Base-by-base conservation (phyloP, 2,888 invertebrate genomes). In the Tricholauxania praeusta region DNA sequence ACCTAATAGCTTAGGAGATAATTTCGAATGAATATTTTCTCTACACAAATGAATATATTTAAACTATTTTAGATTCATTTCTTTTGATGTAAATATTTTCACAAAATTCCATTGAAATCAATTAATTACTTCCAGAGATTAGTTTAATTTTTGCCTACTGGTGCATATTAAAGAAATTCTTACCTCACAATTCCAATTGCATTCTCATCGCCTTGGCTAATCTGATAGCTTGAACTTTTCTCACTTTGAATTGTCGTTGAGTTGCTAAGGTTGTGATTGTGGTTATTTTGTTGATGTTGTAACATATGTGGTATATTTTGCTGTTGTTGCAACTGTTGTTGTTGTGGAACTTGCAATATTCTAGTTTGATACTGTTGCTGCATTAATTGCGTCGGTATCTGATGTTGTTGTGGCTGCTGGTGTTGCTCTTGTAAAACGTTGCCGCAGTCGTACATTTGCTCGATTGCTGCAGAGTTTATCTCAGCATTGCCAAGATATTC, bases 151-250 rank as follows among this genome's bases (percentile, higher is more conserved):
- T 28, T 28, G 28, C 4, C 28, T 3, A 28, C 28, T 28, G 3
- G 1, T 39, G 39, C 8, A 10, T 39, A 10, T 39, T 39, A 4
- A 39, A 49, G 51, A 22, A 51, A 7, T 19, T 22, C 82, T 84
- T 73, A 86, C 85, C 82, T 84, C 73, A 80, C 81, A 66, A 79
- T 83, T 71, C 83, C 85, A 74, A 83, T 79, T 15, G 82, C 80
- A 57, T 83, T 85, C 32, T 84, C 81, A 64, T 83, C 84, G 12
- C 81, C 72, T 7, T 72, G 74, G 15, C 84, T 83, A 68, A 86
- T 83, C 66, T 84, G 84, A 76, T 82, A 86, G 71, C 85, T 83
- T 47, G 82, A 78, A 73, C 77, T 84, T 72, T 82, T 84, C 64
- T 86, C 85, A 32, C 79, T 79, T 51, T 80, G 82, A 3, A 28